Percentiles rank a stretch among this genome's conserved stretches.
Conservation (phyloP, 2,113 vertebrate species). For the Epinephelus fuscoguttatus region DNA sequence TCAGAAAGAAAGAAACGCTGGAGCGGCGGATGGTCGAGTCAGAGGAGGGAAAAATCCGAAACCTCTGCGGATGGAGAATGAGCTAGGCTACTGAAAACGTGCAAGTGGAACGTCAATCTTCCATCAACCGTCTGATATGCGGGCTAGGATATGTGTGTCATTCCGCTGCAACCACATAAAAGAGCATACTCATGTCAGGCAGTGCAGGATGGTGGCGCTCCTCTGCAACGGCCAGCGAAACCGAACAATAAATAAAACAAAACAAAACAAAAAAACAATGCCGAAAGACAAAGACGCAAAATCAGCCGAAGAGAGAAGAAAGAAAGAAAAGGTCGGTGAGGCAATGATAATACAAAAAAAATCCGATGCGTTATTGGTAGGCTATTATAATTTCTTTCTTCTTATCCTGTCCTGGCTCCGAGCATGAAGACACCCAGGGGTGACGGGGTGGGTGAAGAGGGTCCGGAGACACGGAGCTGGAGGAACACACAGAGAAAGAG, state of each 20-base stretch:
- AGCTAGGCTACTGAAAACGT: slow-evolving; percentile 61
- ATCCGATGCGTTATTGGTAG: slow-evolving; percentile 44
- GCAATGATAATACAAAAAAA: slow-evolving; percentile 51
- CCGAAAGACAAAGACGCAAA: slow-evolving; percentile 55
- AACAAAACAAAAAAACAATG: slow-evolving; percentile 47
- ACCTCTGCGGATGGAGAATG: slow-evolving; percentile 44
- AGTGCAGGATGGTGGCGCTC: slow-evolving; percentile 78
- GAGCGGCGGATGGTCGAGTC: slow-evolving; percentile 52
- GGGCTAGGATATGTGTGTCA: slow-evolving; percentile 73
- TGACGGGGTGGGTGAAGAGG: slow-evolving; percentile 52
- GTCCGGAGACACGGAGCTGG: slow-evolving; percentile 69
- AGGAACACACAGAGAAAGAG: slow-evolving; percentile 70
- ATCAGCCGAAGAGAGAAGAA: slow-evolving; percentile 60
- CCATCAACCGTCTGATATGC: slow-evolving; percentile 69
- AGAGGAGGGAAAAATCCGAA: slow-evolving; percentile 48
- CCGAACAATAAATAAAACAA: slow-evolving; percentile 66
- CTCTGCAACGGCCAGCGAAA: slow-evolving; percentile 67
- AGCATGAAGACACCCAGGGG: slow-evolving; percentile 70
- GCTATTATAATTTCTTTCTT: slow-evolving; percentile 28
- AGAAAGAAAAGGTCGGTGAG: slow-evolving; percentile 32
- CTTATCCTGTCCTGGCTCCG: slow-evolving; percentile 69
- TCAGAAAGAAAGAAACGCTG: slow-evolving; percentile 51
- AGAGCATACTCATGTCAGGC: slow-evolving; percentile 73
- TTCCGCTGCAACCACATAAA: slow-evolving; percentile 73
- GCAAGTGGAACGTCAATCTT: slow-evolving; percentile 64